Conservation (phyloP, 1,140 invertebrate species). For the Aphidius ervi region DNA sequence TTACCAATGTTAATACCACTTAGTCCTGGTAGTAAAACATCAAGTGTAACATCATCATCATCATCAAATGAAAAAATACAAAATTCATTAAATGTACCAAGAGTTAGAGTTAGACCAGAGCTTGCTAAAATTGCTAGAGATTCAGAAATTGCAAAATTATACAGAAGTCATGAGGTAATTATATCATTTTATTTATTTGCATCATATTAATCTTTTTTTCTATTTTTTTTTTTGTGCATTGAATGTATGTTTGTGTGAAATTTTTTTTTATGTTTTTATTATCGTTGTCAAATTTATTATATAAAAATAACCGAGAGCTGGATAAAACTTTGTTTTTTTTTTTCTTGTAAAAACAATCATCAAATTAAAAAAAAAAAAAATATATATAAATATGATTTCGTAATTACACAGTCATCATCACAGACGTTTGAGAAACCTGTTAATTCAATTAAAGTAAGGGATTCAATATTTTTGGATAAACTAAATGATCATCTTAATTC, state of each 20-base stretch:
- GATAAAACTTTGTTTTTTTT: too few relatives aligned
- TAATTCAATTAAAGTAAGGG: slow-evolving; percentile 61
- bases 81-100: slow-evolving; percentile 41
- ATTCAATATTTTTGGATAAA: slow-evolving; percentile 76
- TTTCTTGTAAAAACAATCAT: too few relatives aligned
- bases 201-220: background rate
- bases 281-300: too few relatives aligned
- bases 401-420: too few relatives aligned
- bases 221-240: too few relatives aligned
- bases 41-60: slow-evolving; percentile 20
- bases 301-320: too few relatives aligned
- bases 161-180: slow-evolving; percentile 25
- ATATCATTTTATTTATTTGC: slow-evolving; percentile 34
- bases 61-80: slow-evolving; percentile 28
- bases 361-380: too few relatives aligned
- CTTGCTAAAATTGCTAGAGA: slow-evolving; percentile 55
- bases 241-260: too few relatives aligned
- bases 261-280: too few relatives aligned
- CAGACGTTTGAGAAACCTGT: slow-evolving; percentile 37
- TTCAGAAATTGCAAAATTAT: slow-evolving; percentile 54
- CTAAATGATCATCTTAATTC: slow-evolving; percentile 69
- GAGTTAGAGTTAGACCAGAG: slow-evolving; percentile 44
- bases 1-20: slow-evolving; percentile 45
- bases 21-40: slow-evolving; percentile 26
- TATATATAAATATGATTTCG: too few relatives aligned